A percentile compares a stretch with the other conserved stretches of the same genome.
Evolutionary conservation across 2,888 invertebrate genomes (phyloP).

Genomic region (Cylindroiulus punctatus): DNA sequence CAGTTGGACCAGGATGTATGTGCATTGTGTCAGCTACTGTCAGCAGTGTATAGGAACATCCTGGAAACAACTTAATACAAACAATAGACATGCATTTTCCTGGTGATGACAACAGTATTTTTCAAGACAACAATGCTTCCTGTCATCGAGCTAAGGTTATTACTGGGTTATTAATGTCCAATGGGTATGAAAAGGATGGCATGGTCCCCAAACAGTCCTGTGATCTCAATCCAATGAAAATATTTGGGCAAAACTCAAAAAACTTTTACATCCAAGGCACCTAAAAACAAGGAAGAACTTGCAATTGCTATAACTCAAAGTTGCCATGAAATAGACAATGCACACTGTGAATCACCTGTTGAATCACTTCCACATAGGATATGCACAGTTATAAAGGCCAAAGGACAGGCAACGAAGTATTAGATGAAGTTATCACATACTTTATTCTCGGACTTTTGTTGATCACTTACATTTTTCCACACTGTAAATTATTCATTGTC

Average conservation of each 20-base stretch:
- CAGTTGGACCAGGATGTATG: constrained; percentile 49
- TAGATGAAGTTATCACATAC: constrained; percentile 24
- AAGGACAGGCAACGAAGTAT: neutral
- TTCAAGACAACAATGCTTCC: constrained; percentile 41
- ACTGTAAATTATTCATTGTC: neutral
- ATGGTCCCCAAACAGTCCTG: neutral
- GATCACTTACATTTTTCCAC: constrained; percentile 8
- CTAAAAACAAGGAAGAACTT: constrained; percentile 6
- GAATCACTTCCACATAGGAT: neutral
- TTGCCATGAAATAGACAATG: neutral
- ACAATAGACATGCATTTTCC: constrained; percentile 44
- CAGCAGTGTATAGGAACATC: constrained; percentile 49
- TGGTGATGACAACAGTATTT: constrained; percentile 33
- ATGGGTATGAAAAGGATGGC: neutral
- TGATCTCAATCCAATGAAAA: constrained; percentile 10
- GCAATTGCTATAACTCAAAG: constrained; percentile 25
- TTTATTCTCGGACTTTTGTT: neutral
- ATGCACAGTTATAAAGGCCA: neutral
- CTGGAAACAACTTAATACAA: constrained; percentile 17
- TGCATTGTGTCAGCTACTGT: constrained; percentile 48
- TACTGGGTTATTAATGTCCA: neutral
- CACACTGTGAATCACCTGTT: neutral
- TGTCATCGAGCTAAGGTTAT: constrained; percentile 1
- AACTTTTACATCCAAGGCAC: constrained; percentile 17
- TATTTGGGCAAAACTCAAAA: constrained; percentile 29